Evolutionary conservation across 2,797 vertebrate genomes (phyloP).

Genomic region (Epinephelus coioides): DNA sequence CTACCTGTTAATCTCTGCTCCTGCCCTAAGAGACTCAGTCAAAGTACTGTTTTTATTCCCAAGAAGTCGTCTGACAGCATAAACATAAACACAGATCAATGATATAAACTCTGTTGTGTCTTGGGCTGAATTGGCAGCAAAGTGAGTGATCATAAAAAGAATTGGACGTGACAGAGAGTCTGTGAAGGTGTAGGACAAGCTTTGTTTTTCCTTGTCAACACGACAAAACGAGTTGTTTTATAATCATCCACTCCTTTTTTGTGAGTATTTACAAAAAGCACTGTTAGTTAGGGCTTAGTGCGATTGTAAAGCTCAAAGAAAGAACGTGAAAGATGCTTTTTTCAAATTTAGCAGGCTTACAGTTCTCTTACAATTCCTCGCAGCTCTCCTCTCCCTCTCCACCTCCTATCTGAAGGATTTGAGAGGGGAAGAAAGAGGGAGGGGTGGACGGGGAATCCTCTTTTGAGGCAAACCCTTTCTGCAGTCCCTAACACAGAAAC

Average conservation of each 20-base stretch:
- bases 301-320: constrained; percentile 14
- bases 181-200: constrained; percentile 16
- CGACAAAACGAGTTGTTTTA: constrained; percentile 10
- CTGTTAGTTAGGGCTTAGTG: not conserved
- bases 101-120: constrained; percentile 3
- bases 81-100: constrained; percentile 42
- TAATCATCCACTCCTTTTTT: constrained; percentile 8
- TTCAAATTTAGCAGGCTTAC: constrained; percentile 45
- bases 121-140: constrained; percentile 14
- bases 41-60: not conserved
- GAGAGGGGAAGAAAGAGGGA: constrained; percentile 25
- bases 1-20: constrained; percentile 2
- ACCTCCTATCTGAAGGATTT: constrained; percentile 57
- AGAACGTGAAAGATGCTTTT: not conserved
- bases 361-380: constrained; percentile 33
- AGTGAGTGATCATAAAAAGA: constrained; percentile 26
- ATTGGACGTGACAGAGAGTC: constrained; percentile 21
- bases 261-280: constrained; percentile 7
- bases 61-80: not conserved
- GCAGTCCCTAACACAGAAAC: constrained; percentile 47
- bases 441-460: constrained; percentile 59
- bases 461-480: constrained; percentile 63
- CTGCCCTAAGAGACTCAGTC: not conserved
- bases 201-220: constrained; percentile 12
- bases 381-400: constrained; percentile 19